Evolutionary conservation across 1,140 invertebrate genomes (phyloP), one percentile per base, ranked within the genome.

Genomic region (Acromyrmex echinatior): DNA sequence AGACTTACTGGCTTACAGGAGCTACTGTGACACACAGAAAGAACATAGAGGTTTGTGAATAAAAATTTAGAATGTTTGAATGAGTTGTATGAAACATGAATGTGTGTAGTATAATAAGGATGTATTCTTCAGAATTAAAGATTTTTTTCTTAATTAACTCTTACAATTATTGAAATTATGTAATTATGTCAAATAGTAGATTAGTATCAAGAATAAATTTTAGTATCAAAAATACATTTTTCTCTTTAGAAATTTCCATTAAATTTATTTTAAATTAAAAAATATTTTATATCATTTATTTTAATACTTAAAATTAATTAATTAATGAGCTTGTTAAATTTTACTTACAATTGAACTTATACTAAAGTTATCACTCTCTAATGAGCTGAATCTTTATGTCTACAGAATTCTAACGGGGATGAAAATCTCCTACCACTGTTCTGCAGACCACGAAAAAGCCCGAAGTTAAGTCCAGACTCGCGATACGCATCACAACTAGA

Each of bases 1-100:
- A 97, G 89, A 99, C 99, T 0, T 99, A 98, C 93, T 99, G 99
- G 98, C 95, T 99, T 31, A 96, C 96, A 0, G 98, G 97, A n/a
- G 98, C 98, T 6, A 98, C 97, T 1, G 77, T 79, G 21, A 81
- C 65, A 2, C 62, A 81, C 5, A 70, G 65, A 71, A 81, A 58
- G 0, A 70, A 71, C 28, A 70, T 10, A 95, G 97, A 97, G 93
- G 96, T 96, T 51, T 12, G 87, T 70, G 12, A n/a, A 58, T 25
- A 45, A 49, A 71, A 31, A 49, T 62, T 62, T 65, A 16, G 9
- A 76, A 3, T 62, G 2, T 65, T 6, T 21, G 66, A 28, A 79
- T 28, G 28, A 60, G 10, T 63, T 18, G 3, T 78, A n/a, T 31
- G 21, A 18, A n/a, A 0, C 12, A 18, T 56, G 16, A 21, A 45